These are phyloP conservation scores for Drosophila seclusa DNA, from an alignment of 2,888 invertebrate genomes.

Conservation along the genomic window DNA sequence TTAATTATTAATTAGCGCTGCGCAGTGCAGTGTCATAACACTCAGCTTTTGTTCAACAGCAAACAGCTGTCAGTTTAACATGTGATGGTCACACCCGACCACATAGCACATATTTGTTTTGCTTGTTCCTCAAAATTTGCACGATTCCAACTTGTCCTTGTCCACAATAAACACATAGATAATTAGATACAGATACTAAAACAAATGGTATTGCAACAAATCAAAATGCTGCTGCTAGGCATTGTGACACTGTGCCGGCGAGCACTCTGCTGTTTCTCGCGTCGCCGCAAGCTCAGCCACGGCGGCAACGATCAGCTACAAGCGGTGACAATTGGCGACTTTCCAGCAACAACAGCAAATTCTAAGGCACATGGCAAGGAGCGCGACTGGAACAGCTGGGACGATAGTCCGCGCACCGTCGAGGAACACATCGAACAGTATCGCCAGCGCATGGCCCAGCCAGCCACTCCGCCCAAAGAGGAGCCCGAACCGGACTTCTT, in stretches of 20 bases:
- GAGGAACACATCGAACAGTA: constrained; percentile 89
- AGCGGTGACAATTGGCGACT: constrained; percentile 85
- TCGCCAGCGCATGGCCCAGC: constrained; percentile 86
- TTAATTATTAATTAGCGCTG: not conserved
- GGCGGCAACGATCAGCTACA: constrained; percentile 85
- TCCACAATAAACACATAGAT: not conserved
- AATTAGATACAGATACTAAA: not conserved
- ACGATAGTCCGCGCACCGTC: constrained; percentile 86
- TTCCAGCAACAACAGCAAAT: constrained; percentile 20
- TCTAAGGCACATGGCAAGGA: constrained; percentile 52
- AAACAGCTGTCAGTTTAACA: constrained; percentile 9
- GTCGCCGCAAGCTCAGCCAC: constrained; percentile 85
- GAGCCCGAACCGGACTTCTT: constrained; percentile 87
- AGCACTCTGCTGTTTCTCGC: constrained; percentile 88
- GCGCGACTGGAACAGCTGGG: constrained; percentile 88
- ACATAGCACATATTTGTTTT: constrained; percentile 57
- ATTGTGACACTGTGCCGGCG: constrained; percentile 86
- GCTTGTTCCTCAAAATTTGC: constrained; percentile 47
- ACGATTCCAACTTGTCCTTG: constrained; percentile 21
- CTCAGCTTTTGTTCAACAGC: constrained; percentile 17
- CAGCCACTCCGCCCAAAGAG: constrained; percentile 83
- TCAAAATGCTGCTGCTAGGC: constrained; percentile 86
- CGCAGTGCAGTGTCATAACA: not conserved
- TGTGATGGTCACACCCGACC: constrained; percentile 38
- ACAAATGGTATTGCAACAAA: constrained; percentile 85